A percentile compares a stretch with the other conserved stretches of the same genome.
These are phyloP conservation scores for Casuarius casuarius DNA, from an alignment of 2,113 vertebrate species.

Conservation along the genomic window DNA sequence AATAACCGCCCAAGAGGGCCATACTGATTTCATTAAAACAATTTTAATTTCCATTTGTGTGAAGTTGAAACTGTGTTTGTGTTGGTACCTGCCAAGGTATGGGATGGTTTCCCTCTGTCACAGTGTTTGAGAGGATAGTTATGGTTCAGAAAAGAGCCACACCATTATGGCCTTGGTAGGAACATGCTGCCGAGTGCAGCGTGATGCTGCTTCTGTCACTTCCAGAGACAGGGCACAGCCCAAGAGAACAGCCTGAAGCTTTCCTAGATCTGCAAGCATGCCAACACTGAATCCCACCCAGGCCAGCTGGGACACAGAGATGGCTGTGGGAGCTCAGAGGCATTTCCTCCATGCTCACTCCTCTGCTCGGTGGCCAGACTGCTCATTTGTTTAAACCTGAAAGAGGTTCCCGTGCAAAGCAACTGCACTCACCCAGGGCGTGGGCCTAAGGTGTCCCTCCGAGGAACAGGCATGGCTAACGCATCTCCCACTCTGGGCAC, in stretches of 20 bases:
- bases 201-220: background rate
- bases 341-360: background rate
- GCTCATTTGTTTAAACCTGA: background rate
- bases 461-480: background rate
- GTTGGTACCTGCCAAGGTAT: background rate
- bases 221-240: background rate
- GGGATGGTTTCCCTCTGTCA: background rate
- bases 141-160: background rate
- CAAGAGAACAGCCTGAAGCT: background rate
- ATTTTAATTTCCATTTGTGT: background rate
- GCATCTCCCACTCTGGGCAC: background rate
- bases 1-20: background rate
- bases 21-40: background rate
- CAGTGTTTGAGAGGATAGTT: background rate
- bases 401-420: background rate
- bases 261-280: background rate
- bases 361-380: background rate
- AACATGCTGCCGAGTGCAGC: background rate
- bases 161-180: background rate
- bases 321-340: background rate
- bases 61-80: background rate
- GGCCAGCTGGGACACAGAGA: background rate
- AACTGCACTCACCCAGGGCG: background rate
- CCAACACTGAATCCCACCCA: background rate
- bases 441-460: rapidly evolving